Conservation (phyloP, 2,888 invertebrate species). For the Scaptomyza polygonia region DNA sequence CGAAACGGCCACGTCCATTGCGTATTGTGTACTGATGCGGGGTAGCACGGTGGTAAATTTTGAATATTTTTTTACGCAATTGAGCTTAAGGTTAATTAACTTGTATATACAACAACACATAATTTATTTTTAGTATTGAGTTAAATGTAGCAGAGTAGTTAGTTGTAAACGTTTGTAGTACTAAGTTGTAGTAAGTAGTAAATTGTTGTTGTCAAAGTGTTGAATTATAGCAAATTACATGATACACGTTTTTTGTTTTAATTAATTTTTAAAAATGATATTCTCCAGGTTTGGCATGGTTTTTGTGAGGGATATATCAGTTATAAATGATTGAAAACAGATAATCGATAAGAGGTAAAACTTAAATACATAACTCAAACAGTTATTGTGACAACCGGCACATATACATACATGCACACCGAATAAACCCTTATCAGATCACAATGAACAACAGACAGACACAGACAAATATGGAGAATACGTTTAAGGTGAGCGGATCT, state of each 20-base stretch:
- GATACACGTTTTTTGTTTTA: constrained; percentile 50
- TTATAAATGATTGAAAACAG: constrained; percentile 36
- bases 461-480: constrained; percentile 15
- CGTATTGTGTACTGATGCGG: constrained; percentile 90
- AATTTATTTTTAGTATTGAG: constrained; percentile 44
- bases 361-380: constrained; percentile 38
- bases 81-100: constrained; percentile 70
- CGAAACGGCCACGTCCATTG: constrained; percentile 91
- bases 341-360: constrained; percentile 32
- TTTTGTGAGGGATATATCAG: constrained; percentile 46
- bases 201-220: constrained; percentile 56
- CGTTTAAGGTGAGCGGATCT: constrained; percentile 2
- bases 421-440: constrained; percentile 7
- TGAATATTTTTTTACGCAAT: constrained; percentile 27
- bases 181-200: constrained; percentile 44
- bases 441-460: constrained; percentile 35
- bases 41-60: constrained; percentile 43
- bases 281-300: constrained; percentile 43
- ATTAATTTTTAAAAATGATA: constrained; percentile 14
- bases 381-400: constrained; percentile 51
- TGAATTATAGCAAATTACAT: constrained; percentile 72
- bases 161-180: constrained; percentile 48
- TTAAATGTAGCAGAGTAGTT: constrained; percentile 57
- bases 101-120: constrained; percentile 7
- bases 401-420: constrained; percentile 54